These are phyloP conservation scores for Amphipyra tragopoginis DNA, from an alignment of 2,888 invertebrate genomes.

Conservation along the genomic window DNA sequence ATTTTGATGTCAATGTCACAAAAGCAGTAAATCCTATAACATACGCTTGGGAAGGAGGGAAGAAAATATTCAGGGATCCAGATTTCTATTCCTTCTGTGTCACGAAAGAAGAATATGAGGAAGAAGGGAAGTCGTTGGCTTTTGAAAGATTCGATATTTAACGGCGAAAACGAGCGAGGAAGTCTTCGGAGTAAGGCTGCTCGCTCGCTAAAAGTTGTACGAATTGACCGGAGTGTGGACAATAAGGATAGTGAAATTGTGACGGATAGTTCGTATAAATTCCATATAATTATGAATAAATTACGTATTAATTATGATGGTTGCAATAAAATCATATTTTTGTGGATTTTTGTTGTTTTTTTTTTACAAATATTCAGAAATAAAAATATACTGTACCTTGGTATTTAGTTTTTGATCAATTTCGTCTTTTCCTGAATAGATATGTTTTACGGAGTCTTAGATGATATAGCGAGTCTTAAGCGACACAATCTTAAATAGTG, in stretches of 20 bases:
- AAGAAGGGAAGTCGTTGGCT: constrained; percentile 92
- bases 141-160: constrained; percentile 90
- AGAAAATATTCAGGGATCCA: constrained; percentile 92
- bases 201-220: constrained; percentile 72
- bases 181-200: constrained; percentile 70
- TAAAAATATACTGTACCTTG: too few species aligned
- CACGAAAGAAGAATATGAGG: constrained; percentile 96
- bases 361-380: too few species aligned
- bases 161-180: constrained; percentile 81
- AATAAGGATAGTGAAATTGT: constrained; percentile 42
- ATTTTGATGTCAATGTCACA: constrained; percentile 93
- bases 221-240: constrained; percentile 36
- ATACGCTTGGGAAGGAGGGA: constrained; percentile 97
- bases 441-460: too few species aligned
- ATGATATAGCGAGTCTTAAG: too few species aligned
- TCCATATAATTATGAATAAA: constrained; percentile 15
- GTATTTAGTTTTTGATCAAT: too few species aligned
- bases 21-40: constrained; percentile 92
- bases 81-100: constrained; percentile 93
- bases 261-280: constrained; percentile 22
- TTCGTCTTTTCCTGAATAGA: too few species aligned
- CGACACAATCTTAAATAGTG: too few species aligned
- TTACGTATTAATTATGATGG: constrained; percentile 28
- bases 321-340: constrained; percentile 35
- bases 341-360: constrained; percentile 6